Evolutionary conservation across 2,113 vertebrate species (phyloP), one percentile per base, ranked within the genome.

Genomic region (Burhinus oedicnemus): DNA sequence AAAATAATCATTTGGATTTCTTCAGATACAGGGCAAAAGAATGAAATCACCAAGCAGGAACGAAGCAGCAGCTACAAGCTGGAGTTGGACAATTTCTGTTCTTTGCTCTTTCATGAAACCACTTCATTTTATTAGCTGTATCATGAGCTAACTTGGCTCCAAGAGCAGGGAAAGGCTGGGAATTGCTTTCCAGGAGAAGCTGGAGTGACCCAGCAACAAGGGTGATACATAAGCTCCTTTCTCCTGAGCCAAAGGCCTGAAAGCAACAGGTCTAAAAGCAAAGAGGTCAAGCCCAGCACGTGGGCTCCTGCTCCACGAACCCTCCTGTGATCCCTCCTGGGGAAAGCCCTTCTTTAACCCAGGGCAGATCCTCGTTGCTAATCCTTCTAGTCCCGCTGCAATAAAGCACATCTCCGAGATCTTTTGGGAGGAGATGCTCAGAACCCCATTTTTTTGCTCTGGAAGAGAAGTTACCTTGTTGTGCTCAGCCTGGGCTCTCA

Each of bases 401-500:
- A 4, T 0, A 11, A 29, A 54, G 18, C 45, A 2, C 20, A 45
- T 9, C 34, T 13, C 51, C 0, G 5, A 34, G 42, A 26, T 11
- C 58, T 52, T 60, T 4, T 13, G 32, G 54, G 49, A 52, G 32
- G 8, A 55, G 49, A 30, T 8, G 26, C 30, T 72, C 1, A 3
- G 3, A 85, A 8, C 12, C 51, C 75, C 1, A 1, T 22, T 4
- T 29, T 51, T 44, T n/a, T 0, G 5, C 42, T 13, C 29, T 3
- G 10, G 15, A 6, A 22, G 82, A 62, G 62, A 45, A 26, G 8
- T 74, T 95, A 99, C 99, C 99, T 99, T 99, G 98, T 99, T 99
- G 97, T 99, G 98, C 91, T 99, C 98, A 13, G 98, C 99, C 97
- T 99, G 99, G 51, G 98, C 99, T 42, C 98, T 98, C 57, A 99